Percentiles rank a stretch among this genome's conserved stretches.
Conservation (phyloP, 2,113 vertebrate species). For the Gymnarchus niloticus region DNA sequence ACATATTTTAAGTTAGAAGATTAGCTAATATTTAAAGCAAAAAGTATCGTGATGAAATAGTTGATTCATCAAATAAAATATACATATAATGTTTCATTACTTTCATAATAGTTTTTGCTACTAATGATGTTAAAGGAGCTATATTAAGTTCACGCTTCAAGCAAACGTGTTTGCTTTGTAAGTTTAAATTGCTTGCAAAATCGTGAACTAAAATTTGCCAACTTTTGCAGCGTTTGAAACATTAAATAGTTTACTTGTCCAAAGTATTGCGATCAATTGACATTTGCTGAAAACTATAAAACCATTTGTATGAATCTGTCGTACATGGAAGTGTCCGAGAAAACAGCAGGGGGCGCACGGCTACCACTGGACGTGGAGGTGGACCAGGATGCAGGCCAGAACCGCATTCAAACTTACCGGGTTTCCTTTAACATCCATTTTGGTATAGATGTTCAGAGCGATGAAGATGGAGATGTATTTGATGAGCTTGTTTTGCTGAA, state of each 20-base stretch:
- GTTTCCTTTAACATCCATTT: constrained; percentile 59
- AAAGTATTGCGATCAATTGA: background rate
- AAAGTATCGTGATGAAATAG: background rate
- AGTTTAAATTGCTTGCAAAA: constrained; percentile 48
- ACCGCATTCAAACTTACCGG: constrained; percentile 64
- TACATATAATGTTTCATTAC: background rate
- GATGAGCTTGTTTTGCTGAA: constrained; percentile 59
- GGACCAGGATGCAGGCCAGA: constrained; percentile 61
- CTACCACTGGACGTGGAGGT: constrained; percentile 56
- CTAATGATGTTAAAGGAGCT: background rate
- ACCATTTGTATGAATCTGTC: background rate
- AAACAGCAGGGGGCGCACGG: constrained; percentile 46
- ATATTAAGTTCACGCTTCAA: background rate
- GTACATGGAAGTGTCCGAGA: constrained; percentile 55
- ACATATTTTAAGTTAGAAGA: background rate
- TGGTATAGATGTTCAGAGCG: constrained; percentile 45
- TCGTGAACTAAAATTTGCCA: background rate
- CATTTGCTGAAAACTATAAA: background rate
- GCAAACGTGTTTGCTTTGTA: background rate
- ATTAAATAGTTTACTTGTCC: background rate
- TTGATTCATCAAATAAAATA: background rate
- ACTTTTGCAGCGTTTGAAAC: background rate
- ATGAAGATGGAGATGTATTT: constrained; percentile 56
- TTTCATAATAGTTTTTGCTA: background rate
- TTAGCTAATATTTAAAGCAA: too few relatives aligned